A percentile compares a stretch with the other conserved stretches of the same genome.
Conservation (phyloP, 1,140 invertebrate species). For the Drosophila athabasca region DNA sequence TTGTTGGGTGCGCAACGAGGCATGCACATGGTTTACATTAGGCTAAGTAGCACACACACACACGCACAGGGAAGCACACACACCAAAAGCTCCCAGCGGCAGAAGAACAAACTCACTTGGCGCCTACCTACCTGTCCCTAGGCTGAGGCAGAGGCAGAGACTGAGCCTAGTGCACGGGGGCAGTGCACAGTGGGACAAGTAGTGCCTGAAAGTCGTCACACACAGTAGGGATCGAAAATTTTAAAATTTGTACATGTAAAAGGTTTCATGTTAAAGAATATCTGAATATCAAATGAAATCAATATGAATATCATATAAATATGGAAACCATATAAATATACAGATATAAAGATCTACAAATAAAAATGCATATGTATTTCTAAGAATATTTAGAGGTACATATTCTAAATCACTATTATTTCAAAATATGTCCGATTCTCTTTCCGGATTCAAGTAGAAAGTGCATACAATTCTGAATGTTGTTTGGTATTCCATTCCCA, state of each 20-base stretch:
- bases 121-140: slow-evolving; percentile 52
- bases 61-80: slow-evolving; percentile 2
- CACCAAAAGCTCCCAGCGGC: slow-evolving; percentile 1
- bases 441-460: too few species aligned
- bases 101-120: slow-evolving; percentile 43
- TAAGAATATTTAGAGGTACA: background rate
- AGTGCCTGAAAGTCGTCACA: background rate
- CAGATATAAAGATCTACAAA: too few species aligned
- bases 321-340: too few species aligned
- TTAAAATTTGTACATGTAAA: background rate
- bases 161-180: background rate
- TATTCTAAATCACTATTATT: background rate
- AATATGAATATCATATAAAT: too few species aligned
- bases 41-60: slow-evolving; percentile 71
- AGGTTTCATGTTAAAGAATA: too few species aligned
- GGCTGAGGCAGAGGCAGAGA: too few species aligned
- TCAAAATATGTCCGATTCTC: too few species aligned
- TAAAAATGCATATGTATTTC: background rate
- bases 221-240: background rate
- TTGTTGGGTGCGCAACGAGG: slow-evolving; percentile 62
- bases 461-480: too few species aligned
- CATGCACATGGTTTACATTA: slow-evolving; percentile 77
- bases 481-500: too few species aligned
- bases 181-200: slow-evolving; percentile 24
- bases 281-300: too few species aligned